Base-by-base conservation (phyloP, 2,113 vertebrate species). In the Romanogobio albipinnatus region DNA sequence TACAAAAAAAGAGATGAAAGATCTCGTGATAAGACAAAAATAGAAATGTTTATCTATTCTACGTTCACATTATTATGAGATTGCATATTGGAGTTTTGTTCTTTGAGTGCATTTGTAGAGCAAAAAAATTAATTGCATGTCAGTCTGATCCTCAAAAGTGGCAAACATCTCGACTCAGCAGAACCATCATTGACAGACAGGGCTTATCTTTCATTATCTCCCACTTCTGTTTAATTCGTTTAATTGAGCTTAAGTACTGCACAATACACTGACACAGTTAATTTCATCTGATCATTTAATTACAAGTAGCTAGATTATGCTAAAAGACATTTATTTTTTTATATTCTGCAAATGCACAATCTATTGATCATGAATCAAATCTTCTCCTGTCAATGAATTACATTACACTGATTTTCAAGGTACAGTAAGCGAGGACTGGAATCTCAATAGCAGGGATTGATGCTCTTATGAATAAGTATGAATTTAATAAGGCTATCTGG, bases 41-140 rank as follows among this genome's bases (percentile, higher is more conserved):
- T 19, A 75, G n/a, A 68, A 56, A 84, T 68, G 17, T 58, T 79
- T 81, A 64, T 75, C 22, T n/a, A 61, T 62, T 47, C 22, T 36
- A 13, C 15, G 47, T 53, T 49, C 33, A 17, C n/a, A 22, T 74
- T 33, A 88, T 85, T 84, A 83, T 88, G 80, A 77, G 88, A 87
- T 36, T 62, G 39, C 47, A 29, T 9, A 47, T 43, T 61, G 29
- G 22, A n/a, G 86, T 93, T 93, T 92, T 93, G 90, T 91, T 89
- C 81, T 88, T 88, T 87, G 91, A 86, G 84, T 58, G 87, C 81
- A 84, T 92, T 90, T 93, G 76, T 87, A 86, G 83, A 86, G 90
- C 86, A 88, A 91, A 88, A 39, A 83, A 93, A 93, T 92, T 93
- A 93, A 93, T 95, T 94, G 91, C 90, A 92, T 94, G 92, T 87